A percentile compares a stretch with the other conserved stretches of the same genome.
Conservation (phyloP, 2,888 invertebrate genomes). For the Homarus gammarus region DNA sequence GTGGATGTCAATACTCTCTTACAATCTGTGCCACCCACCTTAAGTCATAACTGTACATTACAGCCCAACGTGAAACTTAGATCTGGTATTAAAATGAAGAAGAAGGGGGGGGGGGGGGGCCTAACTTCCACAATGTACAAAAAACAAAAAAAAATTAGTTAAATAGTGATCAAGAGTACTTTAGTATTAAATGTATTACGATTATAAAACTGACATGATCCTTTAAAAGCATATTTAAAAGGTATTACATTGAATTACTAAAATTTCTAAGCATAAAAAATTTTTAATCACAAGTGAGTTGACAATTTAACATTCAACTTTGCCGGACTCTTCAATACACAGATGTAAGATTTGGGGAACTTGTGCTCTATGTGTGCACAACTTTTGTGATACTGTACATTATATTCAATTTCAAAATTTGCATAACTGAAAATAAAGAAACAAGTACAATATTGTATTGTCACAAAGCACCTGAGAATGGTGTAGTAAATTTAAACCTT, state of each 20-base stretch:
- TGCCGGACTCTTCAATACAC: too few relatives aligned
- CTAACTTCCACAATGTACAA: too few relatives aligned
- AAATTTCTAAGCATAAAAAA: neutral
- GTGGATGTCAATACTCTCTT: neutral
- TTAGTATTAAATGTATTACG: neutral
- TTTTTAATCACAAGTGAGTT: too few relatives aligned
- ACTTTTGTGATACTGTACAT: neutral
- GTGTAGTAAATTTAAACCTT: neutral
- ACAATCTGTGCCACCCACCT: neutral
- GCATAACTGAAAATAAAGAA: neutral
- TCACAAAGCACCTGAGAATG: neutral
- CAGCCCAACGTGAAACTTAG: neutral
- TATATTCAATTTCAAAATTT: neutral
- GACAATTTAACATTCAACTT: too few relatives aligned
- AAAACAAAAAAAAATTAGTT: neutral
- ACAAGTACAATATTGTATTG: neutral
- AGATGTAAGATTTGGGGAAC: neutral
- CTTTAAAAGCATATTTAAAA: too few relatives aligned
- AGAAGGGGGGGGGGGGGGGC: neutral
- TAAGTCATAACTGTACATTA: neutral
- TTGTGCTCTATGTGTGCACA: neutral
- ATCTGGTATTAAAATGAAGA: neutral
- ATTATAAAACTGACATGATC: too few relatives aligned
- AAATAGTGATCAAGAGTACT: neutral
- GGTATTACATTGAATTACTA: neutral